A percentile compares a stretch with the other conserved stretches of the same genome.
phyloP scores from a whole-genome alignment of 2,113 vertebrate genomes.

The Urocynchramus pylzowi region DNA sequence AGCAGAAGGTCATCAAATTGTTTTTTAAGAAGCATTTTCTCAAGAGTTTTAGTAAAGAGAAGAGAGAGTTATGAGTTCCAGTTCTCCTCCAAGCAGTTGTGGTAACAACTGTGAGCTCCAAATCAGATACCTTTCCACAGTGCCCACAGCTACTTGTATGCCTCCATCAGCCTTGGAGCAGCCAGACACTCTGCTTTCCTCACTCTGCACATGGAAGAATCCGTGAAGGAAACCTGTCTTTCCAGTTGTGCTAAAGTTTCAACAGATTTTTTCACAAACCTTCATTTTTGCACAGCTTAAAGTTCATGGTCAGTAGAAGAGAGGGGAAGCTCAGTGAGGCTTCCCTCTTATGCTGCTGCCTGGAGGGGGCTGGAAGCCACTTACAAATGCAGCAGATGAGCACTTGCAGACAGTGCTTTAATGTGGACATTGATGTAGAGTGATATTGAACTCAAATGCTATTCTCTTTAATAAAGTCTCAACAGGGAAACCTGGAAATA shows the following conservation, averaged over 20 bases:
- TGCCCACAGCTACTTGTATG: background rate
- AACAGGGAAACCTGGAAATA: background rate
- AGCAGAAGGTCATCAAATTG: background rate
- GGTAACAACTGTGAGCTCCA: background rate
- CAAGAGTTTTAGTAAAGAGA: background rate
- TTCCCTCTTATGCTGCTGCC: background rate
- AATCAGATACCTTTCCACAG: background rate
- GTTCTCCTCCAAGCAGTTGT: background rate
- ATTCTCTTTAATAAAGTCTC: background rate
- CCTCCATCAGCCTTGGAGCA: background rate
- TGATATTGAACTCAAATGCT: background rate
- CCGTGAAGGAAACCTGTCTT: background rate
- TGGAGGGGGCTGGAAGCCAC: background rate
- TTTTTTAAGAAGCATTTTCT: background rate
- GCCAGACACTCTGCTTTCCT: background rate
- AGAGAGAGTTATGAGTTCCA: background rate
- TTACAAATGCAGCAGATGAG: background rate
- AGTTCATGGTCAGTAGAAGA: background rate
- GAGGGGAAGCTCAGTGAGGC: background rate
- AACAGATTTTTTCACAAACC: background rate
- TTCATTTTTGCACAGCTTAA: background rate
- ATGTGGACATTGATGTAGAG: background rate
- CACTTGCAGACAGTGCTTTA: background rate
- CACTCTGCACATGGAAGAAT: background rate
- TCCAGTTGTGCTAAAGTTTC: background rate